phyloP scores from a whole-genome alignment of 2,888 invertebrate genomes.

The Troglohyphantes excavatus region DNA sequence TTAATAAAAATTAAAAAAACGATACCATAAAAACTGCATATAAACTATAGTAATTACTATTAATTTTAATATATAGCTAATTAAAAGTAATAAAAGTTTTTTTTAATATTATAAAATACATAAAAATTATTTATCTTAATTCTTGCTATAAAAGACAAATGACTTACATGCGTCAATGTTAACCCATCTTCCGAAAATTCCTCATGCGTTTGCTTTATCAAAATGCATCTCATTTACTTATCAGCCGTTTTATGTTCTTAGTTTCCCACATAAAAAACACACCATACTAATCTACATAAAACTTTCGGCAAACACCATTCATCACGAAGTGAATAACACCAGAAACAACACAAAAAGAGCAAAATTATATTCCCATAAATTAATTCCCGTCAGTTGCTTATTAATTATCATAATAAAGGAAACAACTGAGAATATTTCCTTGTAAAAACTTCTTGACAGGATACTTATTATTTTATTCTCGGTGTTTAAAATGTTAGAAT shows the following conservation, averaged over 20 bases:
- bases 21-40: too few species aligned
- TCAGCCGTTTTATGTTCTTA: neutral
- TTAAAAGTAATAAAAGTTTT: too few species aligned
- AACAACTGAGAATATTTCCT: neutral
- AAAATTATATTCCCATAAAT: slow-evolving; percentile 41
- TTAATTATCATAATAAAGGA: slow-evolving; percentile 35
- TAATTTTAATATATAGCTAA: too few species aligned
- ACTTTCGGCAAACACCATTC: slow-evolving; percentile 57
- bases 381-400: slow-evolving; percentile 43
- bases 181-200: too few species aligned
- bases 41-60: too few species aligned
- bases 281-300: slow-evolving; percentile 47
- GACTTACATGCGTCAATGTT: too few species aligned
- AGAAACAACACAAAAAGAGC: slow-evolving; percentile 1
- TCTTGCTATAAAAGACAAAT: too few species aligned
- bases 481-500: neutral
- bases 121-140: too few species aligned
- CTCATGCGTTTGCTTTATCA: too few species aligned
- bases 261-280: neutral
- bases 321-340: slow-evolving; percentile 29
- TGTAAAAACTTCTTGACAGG: neutral
- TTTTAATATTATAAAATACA: too few species aligned
- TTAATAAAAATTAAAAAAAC: too few species aligned
- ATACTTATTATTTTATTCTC: neutral
- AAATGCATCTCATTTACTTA: neutral